These are phyloP conservation scores for Metridium senile DNA, from an alignment of 92 coral and sea anemone genomes.

Conservation along the genomic window DNA sequence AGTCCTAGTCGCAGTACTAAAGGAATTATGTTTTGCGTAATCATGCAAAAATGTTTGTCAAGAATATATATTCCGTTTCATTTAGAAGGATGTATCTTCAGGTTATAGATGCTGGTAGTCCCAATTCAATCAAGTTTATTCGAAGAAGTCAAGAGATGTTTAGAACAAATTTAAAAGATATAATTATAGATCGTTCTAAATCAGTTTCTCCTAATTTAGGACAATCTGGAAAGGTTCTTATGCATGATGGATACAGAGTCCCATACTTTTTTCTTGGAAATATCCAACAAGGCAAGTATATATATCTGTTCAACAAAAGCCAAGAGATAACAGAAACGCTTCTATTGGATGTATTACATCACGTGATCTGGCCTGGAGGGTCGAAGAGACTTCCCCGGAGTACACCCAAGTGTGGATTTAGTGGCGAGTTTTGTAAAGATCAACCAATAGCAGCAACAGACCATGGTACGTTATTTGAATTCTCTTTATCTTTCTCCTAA, in stretches of 20 bases:
- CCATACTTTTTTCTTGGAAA: conserved; percentile 80
- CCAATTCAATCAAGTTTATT: too few relatives aligned
- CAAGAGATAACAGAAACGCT: conserved; percentile 9
- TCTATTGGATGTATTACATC: background rate
- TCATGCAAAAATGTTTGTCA: too few relatives aligned
- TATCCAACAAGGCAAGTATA: conserved; percentile 57
- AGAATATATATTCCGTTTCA: too few relatives aligned
- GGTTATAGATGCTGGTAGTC: too few relatives aligned
- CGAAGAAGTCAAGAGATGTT: too few relatives aligned
- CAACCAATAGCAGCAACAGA: background rate
- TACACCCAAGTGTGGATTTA: conserved; percentile 66
- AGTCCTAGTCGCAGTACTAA: too few relatives aligned
- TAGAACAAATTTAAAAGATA: too few relatives aligned
- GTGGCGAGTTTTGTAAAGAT: conserved; percentile 39
- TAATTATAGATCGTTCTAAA: too few relatives aligned
- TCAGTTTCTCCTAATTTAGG: too few relatives aligned
- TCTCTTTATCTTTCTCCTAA: background rate
- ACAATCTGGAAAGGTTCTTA: conserved; percentile 59
- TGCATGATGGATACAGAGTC: conserved; percentile 65
- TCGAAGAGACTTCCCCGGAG: conserved; percentile 43
- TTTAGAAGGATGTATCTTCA: too few relatives aligned
- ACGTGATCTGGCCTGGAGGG: conserved; percentile 72
- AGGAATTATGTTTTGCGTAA: too few relatives aligned
- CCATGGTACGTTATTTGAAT: background rate
- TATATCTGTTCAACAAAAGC: conserved; percentile 42